These are phyloP conservation scores for Vidua macroura DNA, from an alignment of 2,113 vertebrate genomes.

Conservation along the genomic window DNA sequence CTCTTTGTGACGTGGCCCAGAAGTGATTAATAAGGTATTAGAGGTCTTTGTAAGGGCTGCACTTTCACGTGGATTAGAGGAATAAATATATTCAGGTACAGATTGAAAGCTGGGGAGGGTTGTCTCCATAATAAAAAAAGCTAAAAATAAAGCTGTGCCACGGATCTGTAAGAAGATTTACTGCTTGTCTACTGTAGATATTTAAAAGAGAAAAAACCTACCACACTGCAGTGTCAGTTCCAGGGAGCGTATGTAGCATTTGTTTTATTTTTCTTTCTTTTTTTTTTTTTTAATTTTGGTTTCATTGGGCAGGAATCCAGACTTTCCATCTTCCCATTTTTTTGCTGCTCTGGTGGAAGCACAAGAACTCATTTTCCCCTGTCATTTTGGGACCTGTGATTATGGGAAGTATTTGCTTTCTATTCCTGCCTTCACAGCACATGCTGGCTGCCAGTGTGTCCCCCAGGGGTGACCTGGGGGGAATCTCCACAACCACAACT, in stretches of 20 bases:
- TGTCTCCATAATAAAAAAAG: slow-evolving; percentile 33
- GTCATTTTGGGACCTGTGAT: slow-evolving; percentile 48
- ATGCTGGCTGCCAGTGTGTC: slow-evolving; percentile 39
- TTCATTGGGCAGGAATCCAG: slow-evolving; percentile 45
- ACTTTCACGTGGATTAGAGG: slow-evolving; percentile 43
- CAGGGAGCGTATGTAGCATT: neutral
- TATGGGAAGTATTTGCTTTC: slow-evolving; percentile 50
- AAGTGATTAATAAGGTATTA: slow-evolving; percentile 32
- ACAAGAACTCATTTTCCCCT: slow-evolving; percentile 17
- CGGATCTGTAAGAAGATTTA: slow-evolving; percentile 36
- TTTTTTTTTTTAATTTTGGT: neutral
- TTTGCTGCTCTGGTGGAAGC: slow-evolving; percentile 35
- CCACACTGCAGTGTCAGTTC: slow-evolving; percentile 14
- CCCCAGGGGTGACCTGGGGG: slow-evolving; percentile 33
- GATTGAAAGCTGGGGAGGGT: slow-evolving; percentile 24
- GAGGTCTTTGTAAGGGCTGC: slow-evolving; percentile 13
- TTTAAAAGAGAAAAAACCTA: slow-evolving; percentile 25
- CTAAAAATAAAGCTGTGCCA: slow-evolving; percentile 50
- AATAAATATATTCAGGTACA: slow-evolving; percentile 40
- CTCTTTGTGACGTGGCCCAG: slow-evolving; percentile 14
- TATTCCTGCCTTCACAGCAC: slow-evolving; percentile 39
- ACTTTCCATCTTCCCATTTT: slow-evolving; percentile 8
- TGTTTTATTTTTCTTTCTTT: neutral
- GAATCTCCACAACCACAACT: slow-evolving; percentile 13
- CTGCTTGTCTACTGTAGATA: slow-evolving; percentile 33